These are phyloP conservation scores for Drosophila fungiperda DNA, from an alignment of 2,888 invertebrate genomes.

Conservation along the genomic window DNA sequence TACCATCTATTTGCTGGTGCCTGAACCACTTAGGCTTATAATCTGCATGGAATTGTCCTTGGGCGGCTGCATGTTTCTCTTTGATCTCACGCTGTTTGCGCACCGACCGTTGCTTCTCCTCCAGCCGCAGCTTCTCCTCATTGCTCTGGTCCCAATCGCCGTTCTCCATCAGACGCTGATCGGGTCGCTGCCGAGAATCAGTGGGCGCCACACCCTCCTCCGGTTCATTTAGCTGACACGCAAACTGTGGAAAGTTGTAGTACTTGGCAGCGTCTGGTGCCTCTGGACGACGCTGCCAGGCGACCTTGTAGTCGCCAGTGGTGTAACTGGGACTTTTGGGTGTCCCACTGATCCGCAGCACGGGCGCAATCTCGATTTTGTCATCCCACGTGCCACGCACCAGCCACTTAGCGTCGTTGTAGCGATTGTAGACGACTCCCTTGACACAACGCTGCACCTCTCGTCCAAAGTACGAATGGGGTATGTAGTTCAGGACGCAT, in stretches of 20 bases:
- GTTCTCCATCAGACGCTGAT: slow-evolving; percentile 98
- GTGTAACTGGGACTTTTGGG: slow-evolving; percentile 95
- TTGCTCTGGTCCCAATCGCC: slow-evolving; percentile 97
- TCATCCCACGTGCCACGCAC: slow-evolving; percentile 97
- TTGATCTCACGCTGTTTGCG: slow-evolving; percentile 92
- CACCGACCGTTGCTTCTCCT: slow-evolving; percentile 96
- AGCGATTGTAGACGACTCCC: slow-evolving; percentile 90
- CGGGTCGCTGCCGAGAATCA: slow-evolving; percentile 96
- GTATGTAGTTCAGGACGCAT: slow-evolving; percentile 98
- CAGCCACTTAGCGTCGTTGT: slow-evolving; percentile 91
- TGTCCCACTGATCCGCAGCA: slow-evolving; percentile 89
- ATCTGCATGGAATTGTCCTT: slow-evolving; percentile 88
- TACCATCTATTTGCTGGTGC: slow-evolving; percentile 90
- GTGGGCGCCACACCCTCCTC: slow-evolving; percentile 97
- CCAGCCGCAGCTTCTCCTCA: slow-evolving; percentile 92
- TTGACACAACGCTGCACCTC: slow-evolving; percentile 97
- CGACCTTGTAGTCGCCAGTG: slow-evolving; percentile 93
- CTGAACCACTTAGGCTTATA: slow-evolving; percentile 96
- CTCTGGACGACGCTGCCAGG: slow-evolving; percentile 94
- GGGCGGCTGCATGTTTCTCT: slow-evolving; percentile 89
- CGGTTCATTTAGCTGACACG: slow-evolving; percentile 97
- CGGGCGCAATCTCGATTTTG: slow-evolving; percentile 97
- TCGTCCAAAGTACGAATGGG: slow-evolving; percentile 99
- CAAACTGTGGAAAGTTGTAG: slow-evolving; percentile 97
- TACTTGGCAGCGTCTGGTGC: slow-evolving; percentile 90